Evolutionary conservation across 2,113 vertebrate genomes (phyloP).

Genomic region (Fukomys damarensis): DNA sequence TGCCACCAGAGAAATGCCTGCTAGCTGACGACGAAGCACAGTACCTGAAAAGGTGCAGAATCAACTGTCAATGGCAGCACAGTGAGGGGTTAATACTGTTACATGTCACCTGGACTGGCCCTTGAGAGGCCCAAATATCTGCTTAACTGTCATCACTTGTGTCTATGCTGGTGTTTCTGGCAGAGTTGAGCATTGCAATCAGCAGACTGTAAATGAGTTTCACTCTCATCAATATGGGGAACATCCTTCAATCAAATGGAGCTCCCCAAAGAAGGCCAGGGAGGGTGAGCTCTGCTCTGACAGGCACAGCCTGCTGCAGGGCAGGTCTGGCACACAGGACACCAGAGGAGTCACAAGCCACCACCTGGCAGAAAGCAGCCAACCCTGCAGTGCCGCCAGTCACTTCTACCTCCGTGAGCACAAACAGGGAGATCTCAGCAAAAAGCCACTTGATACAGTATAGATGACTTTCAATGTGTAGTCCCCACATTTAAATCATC

Average conservation of each 20-base stretch:
- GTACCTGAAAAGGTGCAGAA: no score
- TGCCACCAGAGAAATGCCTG: background rate
- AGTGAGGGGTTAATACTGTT: background rate
- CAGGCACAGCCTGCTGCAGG: no score
- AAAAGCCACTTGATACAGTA: background rate
- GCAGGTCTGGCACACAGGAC: accelerated
- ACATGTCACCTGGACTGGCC: background rate
- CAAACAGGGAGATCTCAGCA: background rate
- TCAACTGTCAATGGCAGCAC: background rate
- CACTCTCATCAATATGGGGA: no score
- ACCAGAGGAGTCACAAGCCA: accelerated
- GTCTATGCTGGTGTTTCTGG: background rate
- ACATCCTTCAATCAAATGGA: no score
- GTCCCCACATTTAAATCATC: background rate
- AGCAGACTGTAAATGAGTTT: background rate
- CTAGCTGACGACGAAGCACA: no score
- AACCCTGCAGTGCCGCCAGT: background rate
- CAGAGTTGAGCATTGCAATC: background rate
- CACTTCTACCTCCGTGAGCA: background rate
- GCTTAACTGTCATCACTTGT: background rate
- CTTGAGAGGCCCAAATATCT: no score
- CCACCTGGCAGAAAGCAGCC: background rate
- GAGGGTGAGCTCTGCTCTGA: background rate
- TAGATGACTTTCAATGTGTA: background rate
- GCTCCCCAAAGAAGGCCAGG: background rate